Base-by-base conservation (phyloP, 2,797 vertebrate species). In the Euphonia xanthogaster region DNA sequence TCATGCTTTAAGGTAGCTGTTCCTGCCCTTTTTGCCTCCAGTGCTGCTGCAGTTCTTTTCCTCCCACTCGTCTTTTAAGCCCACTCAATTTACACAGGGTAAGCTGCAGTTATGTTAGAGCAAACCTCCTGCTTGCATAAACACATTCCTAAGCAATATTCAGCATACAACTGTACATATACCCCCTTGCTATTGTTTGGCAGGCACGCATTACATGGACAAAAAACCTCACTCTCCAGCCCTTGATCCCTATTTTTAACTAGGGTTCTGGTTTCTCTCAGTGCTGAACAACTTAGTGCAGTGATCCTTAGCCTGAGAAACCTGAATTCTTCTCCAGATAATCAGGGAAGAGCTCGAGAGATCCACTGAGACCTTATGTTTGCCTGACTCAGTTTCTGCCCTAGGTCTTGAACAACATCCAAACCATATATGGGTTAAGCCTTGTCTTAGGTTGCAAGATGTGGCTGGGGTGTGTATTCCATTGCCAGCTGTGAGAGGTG, bases 11-110 rank as follows among this genome's bases (percentile, higher is more conserved):
- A 90, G 72, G 91, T 86, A 87, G 68, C 54, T 87, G 74, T 75
- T 89, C 24, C 65, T 95, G 90, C 82, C 94, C 93, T 88, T 90
- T 94, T 91, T 95, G 83, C 81, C 74, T 96, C 71, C 53, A 95
- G 71, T 61, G 94, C 74, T 75, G 68, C 82, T 91, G 87, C 76
- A 94, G 40, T 57, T 88, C 71, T 82, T 72, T 55, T 81, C 82
- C 91, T 95, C 95, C 94, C 45, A 92, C 91, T 90, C 33, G 35
- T 93, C 84, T 53, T 88, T 94, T 78, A 93, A 95, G 28, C 87
- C 89, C 71, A 95, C 77, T 74, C 62, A 94, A 53, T 54, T 93
- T 94, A 81, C 87, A 92, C 77, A 86, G 86, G 74, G 88, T 89
- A 77, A 88, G 75, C 65, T 95, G 89, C 83, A 87, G 83, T 74